Base-by-base conservation (phyloP, 2,797 vertebrate genomes). In the Ispidina lecontei region DNA sequence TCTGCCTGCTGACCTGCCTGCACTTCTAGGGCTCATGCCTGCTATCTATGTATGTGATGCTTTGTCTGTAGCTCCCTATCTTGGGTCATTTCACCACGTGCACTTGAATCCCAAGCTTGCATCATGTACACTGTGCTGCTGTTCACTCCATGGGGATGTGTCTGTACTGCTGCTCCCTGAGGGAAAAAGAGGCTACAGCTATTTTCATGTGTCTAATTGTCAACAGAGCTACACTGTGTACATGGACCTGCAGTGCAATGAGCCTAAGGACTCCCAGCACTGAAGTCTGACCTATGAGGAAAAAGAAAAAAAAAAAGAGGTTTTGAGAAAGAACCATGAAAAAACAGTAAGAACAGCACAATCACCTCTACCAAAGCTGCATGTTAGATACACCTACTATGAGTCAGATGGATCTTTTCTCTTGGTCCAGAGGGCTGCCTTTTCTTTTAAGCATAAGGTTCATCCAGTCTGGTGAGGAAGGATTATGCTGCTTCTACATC, bases 251-350 rank as follows among this genome's bases (percentile, higher is more conserved):
- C 31, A 55, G 46, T 21, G 31, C 65, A 75, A 46, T 0, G 1
- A 71, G 47, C 37, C 25, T 46, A 60, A 51, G 31, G 20, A 49
- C 22, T 76, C 60, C 65, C 37, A 52, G 31, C 14, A 26, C 59
- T 44, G 7, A 55, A 41, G 25, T 41, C 0, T n/a, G n/a, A 70
- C 15, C 43, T 46, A 37, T 0, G 0, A 81, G 14, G 51, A 46
- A 62, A 58, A 75, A 37, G 5, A 8, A 25, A 55, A 44, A 44
- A 44, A 43, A 0, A 18, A 41, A 55, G 49, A 28, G 14, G 22
- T 37, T 7, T 13, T 68, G 33, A 77, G 65, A 72, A 56, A 79
- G 31, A 71, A 47, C 5, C 31, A 63, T 46, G 35, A 47, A 54
- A 46, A 49, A 59, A 5, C 2, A 44, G 13, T 22, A 76, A 47